Evolutionary conservation across 1,140 invertebrate species (phyloP).

Genomic region (Drosophila aff.): DNA sequence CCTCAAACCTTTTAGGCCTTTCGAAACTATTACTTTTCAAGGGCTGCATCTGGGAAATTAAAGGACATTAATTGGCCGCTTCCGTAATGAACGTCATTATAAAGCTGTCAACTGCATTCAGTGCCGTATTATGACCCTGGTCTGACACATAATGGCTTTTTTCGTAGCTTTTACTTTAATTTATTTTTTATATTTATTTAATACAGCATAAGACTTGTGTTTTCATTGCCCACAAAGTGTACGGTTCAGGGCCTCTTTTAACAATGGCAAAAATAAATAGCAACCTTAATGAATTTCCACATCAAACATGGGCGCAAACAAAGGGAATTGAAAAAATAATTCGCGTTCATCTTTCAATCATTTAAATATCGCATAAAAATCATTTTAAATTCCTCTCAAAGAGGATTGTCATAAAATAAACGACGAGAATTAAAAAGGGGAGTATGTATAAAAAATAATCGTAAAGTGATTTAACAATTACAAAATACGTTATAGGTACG

Average conservation of each 20-base stretch:
- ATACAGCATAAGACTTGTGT: conserved; percentile 34
- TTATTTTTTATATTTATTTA: conserved; percentile 5
- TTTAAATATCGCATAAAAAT: conserved; percentile 25
- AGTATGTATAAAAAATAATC: not conserved
- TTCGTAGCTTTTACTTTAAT: conserved; percentile 29
- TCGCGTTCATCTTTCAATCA: not conserved
- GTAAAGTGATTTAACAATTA: not conserved
- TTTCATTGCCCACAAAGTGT: conserved; percentile 12
- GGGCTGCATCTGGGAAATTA: conserved; percentile 11
- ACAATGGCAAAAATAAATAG: conserved; percentile 33
- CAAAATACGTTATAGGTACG: not conserved
- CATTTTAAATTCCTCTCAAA: not conserved
- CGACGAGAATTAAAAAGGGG: not conserved
- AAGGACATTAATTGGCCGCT: conserved; percentile 40
- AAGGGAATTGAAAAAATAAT: conserved; percentile 8
- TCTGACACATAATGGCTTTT: conserved; percentile 35
- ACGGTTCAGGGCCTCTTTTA: conserved; percentile 21
- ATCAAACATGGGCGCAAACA: conserved; percentile 8
- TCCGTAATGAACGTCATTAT: conserved; percentile 41
- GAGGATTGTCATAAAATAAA: not conserved
- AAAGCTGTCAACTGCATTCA: conserved; percentile 48
- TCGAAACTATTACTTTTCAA: not conserved
- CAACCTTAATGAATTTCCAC: conserved; percentile 30
- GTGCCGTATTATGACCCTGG: conserved; percentile 22
- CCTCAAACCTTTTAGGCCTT: no score